Evolutionary conservation across 2,113 vertebrate genomes (phyloP), one percentile per base, ranked within the genome.

Genomic region (Paracanthobrama guichenoti): DNA sequence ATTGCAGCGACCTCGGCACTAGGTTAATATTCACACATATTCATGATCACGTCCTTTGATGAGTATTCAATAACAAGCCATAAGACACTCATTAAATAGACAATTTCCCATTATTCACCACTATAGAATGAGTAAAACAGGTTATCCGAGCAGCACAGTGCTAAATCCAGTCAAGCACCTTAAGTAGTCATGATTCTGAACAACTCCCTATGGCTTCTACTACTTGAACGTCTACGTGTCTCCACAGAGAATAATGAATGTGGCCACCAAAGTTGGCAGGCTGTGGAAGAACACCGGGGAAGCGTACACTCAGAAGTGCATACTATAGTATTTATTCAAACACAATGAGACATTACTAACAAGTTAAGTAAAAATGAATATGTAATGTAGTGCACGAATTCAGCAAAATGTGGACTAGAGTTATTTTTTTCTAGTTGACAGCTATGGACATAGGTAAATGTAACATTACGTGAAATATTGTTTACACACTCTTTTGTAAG

Each of bases 241-340:
- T 71, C 86, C 39, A 81, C 24, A 12, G 82, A 80, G 87, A 80
- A 84, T 92, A 92, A 92, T 91, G 88, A 86, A 74, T 24, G 44
- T 46, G 57, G 28, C 80, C 71, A 67, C 80, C 59, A 28, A 89
- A 86, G 87, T 76, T 86, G 87, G 81, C 67, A 50, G 46, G 78
- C 18, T 50, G 66, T 78, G 71, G 31, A 57, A 28, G 62, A 57
- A 79, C 84, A 44, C 72, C 82, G 20, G 87, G 86, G 80, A 79
- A 83, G 76, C 69, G 88, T 78, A 76, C 80, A 78, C 89, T 87
- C 87, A 8, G 44, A 78, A 84, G 44, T 20, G 85, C 91, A 90
- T 88, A 90, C 91, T 55, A 13, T 13, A 48, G 46, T 48, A 48
- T 48, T 13, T 55, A 22, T 22, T 55, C 18, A 55, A 55, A 55